Conservation (phyloP, 2,888 invertebrate species). For the Orthosia gothica region DNA sequence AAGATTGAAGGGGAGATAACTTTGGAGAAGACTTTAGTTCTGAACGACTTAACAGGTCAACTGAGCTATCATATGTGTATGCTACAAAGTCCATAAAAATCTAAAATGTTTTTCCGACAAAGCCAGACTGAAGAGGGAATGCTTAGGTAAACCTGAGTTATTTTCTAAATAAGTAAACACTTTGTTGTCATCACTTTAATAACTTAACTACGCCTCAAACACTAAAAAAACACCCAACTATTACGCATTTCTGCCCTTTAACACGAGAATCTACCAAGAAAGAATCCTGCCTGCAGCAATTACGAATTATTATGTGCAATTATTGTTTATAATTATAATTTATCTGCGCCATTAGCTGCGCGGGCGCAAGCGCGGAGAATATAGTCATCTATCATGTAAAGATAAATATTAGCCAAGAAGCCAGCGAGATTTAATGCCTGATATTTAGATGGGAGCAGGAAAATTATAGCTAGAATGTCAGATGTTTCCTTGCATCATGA, state of each 20-base stretch:
- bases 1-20: too few relatives aligned
- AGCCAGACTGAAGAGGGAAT: background rate
- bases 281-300: slow-evolving; percentile 56
- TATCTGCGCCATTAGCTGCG: slow-evolving; percentile 59
- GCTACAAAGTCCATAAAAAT: too few relatives aligned
- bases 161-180: background rate
- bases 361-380: slow-evolving; percentile 49
- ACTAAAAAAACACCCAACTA: slow-evolving; percentile 14
- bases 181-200: slow-evolving; percentile 18
- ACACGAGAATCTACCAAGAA: slow-evolving; percentile 41
- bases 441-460: slow-evolving; percentile 52
- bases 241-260: slow-evolving; percentile 19
- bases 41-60: too few relatives aligned
- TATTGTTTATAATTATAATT: slow-evolving; percentile 68
- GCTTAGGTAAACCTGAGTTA: background rate
- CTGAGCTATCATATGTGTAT: too few relatives aligned
- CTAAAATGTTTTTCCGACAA: too few relatives aligned
- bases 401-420: slow-evolving; percentile 63
- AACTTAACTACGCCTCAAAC: slow-evolving; percentile 5
- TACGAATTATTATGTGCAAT: slow-evolving; percentile 67
- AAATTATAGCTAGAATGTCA: slow-evolving; percentile 59
- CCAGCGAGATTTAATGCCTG: slow-evolving; percentile 53
- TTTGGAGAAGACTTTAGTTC: too few relatives aligned
- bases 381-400: slow-evolving; percentile 63
- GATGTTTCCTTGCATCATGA: slow-evolving; percentile 25